phyloP scores from a whole-genome alignment of 2,797 vertebrate species.

The Selene dorsalis region DNA sequence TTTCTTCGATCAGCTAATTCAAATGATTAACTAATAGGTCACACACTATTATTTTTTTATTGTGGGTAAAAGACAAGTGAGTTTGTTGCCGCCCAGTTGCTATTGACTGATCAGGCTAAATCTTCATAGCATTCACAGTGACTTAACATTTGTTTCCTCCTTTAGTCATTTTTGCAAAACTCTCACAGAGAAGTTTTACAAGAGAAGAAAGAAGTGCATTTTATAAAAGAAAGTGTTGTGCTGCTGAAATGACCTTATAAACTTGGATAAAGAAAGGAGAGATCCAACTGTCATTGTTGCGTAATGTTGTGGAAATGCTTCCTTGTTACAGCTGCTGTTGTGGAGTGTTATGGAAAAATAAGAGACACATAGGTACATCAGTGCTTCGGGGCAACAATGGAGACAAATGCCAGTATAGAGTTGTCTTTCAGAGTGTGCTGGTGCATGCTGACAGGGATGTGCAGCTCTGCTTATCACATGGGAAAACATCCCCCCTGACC shows the following conservation, averaged over 20 bases:
- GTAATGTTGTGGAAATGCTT: conserved; percentile 1
- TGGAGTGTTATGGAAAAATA: conserved; percentile 13
- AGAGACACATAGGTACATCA: background rate
- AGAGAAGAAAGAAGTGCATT: background rate
- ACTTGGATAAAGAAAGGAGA: conserved; percentile 4
- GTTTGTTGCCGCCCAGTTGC: background rate
- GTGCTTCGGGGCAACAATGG: conserved; percentile 17
- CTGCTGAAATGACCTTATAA: background rate
- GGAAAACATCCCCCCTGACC: conserved; percentile 40
- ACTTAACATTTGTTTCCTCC: background rate
- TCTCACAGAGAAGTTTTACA: background rate
- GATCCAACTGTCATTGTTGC: conserved; percentile 7
- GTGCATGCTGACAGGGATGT: conserved; percentile 31
- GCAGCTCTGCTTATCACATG: conserved; percentile 33
- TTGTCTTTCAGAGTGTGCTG: conserved; percentile 26
- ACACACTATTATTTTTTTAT: background rate
- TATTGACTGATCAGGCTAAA: background rate
- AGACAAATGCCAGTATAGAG: conserved; percentile 16
- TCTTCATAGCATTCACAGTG: background rate
- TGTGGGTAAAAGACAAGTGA: background rate
- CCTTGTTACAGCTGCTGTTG: background rate
- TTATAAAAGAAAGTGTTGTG: background rate
- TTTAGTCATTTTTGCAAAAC: background rate
- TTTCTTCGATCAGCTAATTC: background rate
- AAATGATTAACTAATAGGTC: too few species aligned